These are phyloP conservation scores for Coleophora deauratella DNA, from an alignment of 2,888 invertebrate species.

Conservation along the genomic window DNA sequence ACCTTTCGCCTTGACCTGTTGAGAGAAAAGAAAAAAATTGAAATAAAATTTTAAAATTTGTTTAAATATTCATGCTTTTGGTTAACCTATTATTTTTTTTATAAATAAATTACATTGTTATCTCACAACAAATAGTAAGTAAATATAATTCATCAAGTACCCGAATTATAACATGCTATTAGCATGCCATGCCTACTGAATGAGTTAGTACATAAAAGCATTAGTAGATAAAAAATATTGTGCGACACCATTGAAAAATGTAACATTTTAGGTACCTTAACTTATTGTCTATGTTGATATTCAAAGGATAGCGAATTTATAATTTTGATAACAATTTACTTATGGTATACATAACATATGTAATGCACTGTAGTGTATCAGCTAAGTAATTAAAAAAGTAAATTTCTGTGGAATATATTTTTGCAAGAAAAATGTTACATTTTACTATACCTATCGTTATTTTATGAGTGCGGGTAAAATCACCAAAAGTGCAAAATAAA, in stretches of 20 bases:
- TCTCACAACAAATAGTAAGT: constrained; percentile 74
- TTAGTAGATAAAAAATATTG: constrained; percentile 8
- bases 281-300: too few species aligned
- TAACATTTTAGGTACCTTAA: constrained; percentile 6
- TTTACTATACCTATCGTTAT: constrained; percentile 34
- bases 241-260: background rate
- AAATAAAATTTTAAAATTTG: too few species aligned
- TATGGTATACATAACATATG: too few species aligned
- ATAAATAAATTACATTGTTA: constrained; percentile 35
- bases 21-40: constrained; percentile 19
- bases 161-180: constrained; percentile 31
- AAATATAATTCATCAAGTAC: constrained; percentile 15
- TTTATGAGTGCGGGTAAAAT: constrained; percentile 57
- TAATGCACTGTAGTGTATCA: too few species aligned
- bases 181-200: constrained; percentile 33
- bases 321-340: too few species aligned
- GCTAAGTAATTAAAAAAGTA: too few species aligned
- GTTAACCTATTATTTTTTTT: background rate
- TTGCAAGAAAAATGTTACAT: constrained; percentile 20
- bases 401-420: too few species aligned
- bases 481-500: constrained; percentile 52
- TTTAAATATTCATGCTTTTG: too few species aligned
- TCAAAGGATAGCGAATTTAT: too few species aligned
- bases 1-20: constrained; percentile 46
- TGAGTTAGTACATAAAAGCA: constrained; percentile 9